phyloP scores from a whole-genome alignment of 2,888 invertebrate species.

The Xestia sexstrigata region DNA sequence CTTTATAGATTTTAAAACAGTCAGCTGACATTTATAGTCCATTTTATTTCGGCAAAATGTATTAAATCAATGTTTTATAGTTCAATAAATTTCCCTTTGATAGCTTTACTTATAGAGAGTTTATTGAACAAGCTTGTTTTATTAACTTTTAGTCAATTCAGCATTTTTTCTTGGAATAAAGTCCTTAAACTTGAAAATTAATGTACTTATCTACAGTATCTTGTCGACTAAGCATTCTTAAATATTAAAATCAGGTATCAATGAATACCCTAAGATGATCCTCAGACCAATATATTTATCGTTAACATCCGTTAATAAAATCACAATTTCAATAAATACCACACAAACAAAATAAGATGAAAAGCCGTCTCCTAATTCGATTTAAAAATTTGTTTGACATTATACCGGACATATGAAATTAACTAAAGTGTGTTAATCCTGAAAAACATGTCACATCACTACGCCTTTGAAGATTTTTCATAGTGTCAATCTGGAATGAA shows the following conservation, averaged over 20 bases:
- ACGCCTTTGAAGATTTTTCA: slow-evolving; percentile 33
- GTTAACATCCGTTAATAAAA: not conserved
- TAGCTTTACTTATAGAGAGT: slow-evolving; percentile 10
- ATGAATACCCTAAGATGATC: not conserved
- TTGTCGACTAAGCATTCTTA: not conserved
- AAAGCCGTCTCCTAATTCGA: not conserved
- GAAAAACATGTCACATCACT: slow-evolving; percentile 43
- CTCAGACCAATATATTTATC: not conserved
- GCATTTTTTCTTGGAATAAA: not conserved
- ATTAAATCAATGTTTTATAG: slow-evolving; percentile 42
- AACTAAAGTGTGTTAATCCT: slow-evolving; percentile 22
- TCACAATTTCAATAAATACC: not conserved
- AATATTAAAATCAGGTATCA: not conserved
- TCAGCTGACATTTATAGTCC: slow-evolving; percentile 15
- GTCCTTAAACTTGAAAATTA: not conserved
- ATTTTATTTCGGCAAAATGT: slow-evolving; percentile 18
- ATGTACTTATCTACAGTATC: not conserved
- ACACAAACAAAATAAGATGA: not conserved
- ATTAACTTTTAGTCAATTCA: not conserved
- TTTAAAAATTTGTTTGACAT: slow-evolving; percentile 34
- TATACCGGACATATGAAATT: slow-evolving; percentile 23
- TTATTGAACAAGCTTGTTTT: slow-evolving; percentile 18
- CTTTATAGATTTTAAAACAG: slow-evolving; percentile 34
- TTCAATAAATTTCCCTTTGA: slow-evolving; percentile 25
- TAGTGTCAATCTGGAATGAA: slow-evolving; percentile 38